These are phyloP conservation scores for Nothobranchius kuhntae DNA, from an alignment of 2,113 vertebrate genomes.

Conservation along the genomic window DNA sequence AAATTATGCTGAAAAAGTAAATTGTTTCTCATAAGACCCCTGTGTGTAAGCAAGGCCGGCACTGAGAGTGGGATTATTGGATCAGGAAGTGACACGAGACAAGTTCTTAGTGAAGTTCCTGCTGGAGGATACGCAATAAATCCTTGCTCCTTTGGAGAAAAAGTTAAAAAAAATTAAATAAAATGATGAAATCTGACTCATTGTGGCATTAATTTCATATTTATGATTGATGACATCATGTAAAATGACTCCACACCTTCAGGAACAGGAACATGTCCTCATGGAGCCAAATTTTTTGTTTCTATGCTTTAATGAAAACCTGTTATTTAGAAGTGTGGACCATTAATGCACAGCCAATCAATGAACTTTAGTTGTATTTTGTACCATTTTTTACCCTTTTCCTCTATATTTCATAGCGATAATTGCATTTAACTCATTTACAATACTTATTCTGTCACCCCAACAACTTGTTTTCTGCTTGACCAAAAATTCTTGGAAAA, in stretches of 20 bases:
- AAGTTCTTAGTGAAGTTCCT: conserved; percentile 48
- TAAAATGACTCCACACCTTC: neutral
- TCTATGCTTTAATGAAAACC: neutral
- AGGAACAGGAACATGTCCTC: neutral
- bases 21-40: conserved; percentile 69
- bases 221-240: neutral
- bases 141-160: conserved; percentile 18
- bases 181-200: neutral
- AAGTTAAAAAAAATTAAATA: neutral
- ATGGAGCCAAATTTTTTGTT: neutral
- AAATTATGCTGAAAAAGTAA: conserved; percentile 77
- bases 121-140: conserved; percentile 21
- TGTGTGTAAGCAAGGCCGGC: conserved; percentile 46
- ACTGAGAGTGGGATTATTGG: conserved; percentile 38
- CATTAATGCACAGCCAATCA: no score
- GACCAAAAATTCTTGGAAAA: no score
- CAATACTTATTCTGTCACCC: no score
- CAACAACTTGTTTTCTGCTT: no score
- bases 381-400: neutral
- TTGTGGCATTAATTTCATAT: conserved; percentile 4
- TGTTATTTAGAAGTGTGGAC: no score
- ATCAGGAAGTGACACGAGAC: conserved; percentile 32
- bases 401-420: no score
- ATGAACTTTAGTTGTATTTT: neutral
- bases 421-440: no score